These are phyloP conservation scores for Pseudoips prasinana DNA, from an alignment of 2,888 invertebrate species.

Conservation along the genomic window DNA sequence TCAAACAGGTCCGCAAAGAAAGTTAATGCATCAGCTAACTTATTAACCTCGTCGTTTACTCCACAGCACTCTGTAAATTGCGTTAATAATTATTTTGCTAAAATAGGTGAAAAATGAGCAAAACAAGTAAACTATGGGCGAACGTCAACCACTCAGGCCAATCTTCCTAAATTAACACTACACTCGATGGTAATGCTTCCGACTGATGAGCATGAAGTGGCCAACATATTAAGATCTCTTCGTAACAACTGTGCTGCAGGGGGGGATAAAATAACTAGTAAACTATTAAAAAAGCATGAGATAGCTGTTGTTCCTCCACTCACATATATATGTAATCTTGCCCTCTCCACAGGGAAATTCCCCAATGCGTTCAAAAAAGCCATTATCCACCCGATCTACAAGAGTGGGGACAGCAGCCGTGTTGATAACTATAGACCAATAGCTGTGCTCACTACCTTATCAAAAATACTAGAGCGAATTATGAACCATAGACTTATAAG, in stretches of 20 bases:
- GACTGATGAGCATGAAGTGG: constrained; percentile 8
- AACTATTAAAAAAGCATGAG: constrained; percentile 2
- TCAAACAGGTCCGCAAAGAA: neutral
- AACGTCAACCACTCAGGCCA: no score
- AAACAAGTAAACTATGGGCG: no score
- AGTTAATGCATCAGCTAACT: neutral
- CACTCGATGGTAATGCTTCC: neutral
- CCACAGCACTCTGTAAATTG: neutral
- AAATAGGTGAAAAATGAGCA: neutral
- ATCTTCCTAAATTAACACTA: no score
- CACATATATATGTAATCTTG: constrained; percentile 6
- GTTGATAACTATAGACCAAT: constrained; percentile 24
- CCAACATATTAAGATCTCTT: neutral
- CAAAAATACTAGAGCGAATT: constrained; percentile 19
- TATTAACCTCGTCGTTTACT: neutral
- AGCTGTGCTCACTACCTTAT: constrained; percentile 12
- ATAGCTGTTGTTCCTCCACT: constrained; percentile 5
- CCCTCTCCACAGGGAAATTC: constrained; percentile 10
- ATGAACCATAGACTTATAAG: constrained; percentile 8
- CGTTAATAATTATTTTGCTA: neutral
- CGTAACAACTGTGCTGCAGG: constrained; percentile 5
- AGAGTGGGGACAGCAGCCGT: constrained; percentile 14
- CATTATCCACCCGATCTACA: constrained; percentile 15
- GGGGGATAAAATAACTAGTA: constrained; percentile 8
- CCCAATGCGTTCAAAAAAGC: constrained; percentile 17